These are phyloP conservation scores for Eilema sororculum DNA, from an alignment of 2,888 invertebrate species.

Conservation along the genomic window DNA sequence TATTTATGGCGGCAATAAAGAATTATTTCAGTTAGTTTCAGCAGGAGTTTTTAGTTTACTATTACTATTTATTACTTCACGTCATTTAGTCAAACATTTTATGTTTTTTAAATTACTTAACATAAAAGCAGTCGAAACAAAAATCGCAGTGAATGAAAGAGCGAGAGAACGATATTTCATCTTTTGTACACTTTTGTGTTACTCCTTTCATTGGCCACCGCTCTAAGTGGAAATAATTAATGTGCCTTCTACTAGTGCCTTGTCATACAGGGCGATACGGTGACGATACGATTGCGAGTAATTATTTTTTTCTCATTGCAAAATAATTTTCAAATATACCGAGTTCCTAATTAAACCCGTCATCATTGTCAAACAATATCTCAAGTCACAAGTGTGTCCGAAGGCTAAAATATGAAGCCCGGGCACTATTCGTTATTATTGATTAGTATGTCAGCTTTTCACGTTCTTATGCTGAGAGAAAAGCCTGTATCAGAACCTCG, in stretches of 20 bases:
- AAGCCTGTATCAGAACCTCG: background rate
- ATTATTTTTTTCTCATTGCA: background rate
- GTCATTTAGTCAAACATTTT: background rate
- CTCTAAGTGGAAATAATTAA: conserved; percentile 54
- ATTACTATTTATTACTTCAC: background rate
- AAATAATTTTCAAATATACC: background rate
- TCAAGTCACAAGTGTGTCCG: no score
- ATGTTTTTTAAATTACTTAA: background rate
- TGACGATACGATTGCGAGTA: conserved; percentile 15
- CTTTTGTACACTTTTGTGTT: conserved; percentile 44
- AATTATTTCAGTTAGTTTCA: background rate
- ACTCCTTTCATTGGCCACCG: conserved; percentile 51
- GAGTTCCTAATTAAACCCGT: no score
- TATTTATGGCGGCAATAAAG: no score
- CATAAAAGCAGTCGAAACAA: conserved; percentile 2
- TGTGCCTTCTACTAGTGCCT: conserved; percentile 37
- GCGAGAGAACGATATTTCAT: conserved; percentile 45
- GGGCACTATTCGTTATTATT: no score
- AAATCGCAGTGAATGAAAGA: conserved; percentile 7
- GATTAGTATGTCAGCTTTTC: no score
- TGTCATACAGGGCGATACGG: conserved; percentile 21
- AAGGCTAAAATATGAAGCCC: no score
- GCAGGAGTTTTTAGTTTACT: background rate
- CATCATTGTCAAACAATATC: no score
- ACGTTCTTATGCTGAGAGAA: no score